phyloP scores from a whole-genome alignment of 2,797 vertebrate species.

The Acanthurus lineatus region DNA sequence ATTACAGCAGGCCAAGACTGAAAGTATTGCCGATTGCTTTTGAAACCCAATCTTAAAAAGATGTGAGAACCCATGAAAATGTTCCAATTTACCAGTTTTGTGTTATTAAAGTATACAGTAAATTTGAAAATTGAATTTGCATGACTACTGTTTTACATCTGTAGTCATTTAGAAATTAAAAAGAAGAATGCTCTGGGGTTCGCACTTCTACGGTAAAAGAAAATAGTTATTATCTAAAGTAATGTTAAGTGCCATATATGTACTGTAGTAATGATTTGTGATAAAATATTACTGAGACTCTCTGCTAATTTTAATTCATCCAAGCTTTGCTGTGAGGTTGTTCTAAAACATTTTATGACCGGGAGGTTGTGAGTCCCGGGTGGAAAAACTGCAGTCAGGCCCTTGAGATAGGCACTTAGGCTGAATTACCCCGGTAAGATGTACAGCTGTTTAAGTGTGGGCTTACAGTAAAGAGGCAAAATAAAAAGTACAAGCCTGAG shows the following conservation, averaged over 20 bases:
- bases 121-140: slow-evolving; percentile 26
- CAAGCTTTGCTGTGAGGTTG: slow-evolving; percentile 28
- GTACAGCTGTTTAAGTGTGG: slow-evolving; percentile 53
- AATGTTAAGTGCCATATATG: slow-evolving; percentile 4
- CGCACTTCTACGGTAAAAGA: slow-evolving; percentile 18
- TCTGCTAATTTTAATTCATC: slow-evolving; percentile 14
- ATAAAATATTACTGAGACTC: slow-evolving; percentile 36
- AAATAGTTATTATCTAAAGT: slow-evolving; percentile 2
- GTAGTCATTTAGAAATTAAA: neutral
- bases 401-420: slow-evolving; percentile 59
- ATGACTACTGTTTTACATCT: slow-evolving; percentile 15
- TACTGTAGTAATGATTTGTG: slow-evolving; percentile 5
- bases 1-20: slow-evolving; percentile 9
- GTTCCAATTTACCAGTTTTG: slow-evolving; percentile 14
- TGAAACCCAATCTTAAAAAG: slow-evolving; percentile 22
- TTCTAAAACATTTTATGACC: slow-evolving; percentile 50
- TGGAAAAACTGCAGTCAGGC: slow-evolving; percentile 46
- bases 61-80: slow-evolving; percentile 34
- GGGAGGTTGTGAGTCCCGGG: slow-evolving; percentile 44
- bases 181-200: neutral
- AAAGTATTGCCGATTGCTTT: slow-evolving; percentile 45
- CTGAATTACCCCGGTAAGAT: slow-evolving; percentile 49
- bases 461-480: slow-evolving; percentile 31
- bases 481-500: slow-evolving; percentile 4
- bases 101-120: slow-evolving; percentile 27